These are phyloP conservation scores for Buphagus erythrorhynchus DNA, from an alignment of 2,797 vertebrate genomes.

Conservation along the genomic window DNA sequence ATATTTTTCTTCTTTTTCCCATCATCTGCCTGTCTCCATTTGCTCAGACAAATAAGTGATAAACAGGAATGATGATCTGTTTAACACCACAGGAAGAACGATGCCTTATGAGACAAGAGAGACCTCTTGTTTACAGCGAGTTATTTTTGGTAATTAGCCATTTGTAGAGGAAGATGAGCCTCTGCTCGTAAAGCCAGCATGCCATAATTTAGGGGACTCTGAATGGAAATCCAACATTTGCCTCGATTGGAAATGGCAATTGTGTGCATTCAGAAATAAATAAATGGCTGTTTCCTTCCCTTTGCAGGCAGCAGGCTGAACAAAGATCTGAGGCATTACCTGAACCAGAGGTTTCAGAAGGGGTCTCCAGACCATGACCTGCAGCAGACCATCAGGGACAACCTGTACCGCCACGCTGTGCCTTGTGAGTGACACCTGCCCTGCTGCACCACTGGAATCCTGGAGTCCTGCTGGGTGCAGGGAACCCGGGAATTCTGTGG, in stretches of 20 bases:
- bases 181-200: conserved; percentile 39
- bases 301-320: conserved; percentile 91
- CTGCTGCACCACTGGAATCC: not conserved
- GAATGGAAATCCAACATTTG: conserved; percentile 44
- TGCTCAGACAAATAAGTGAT: conserved; percentile 52
- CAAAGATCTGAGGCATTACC: conserved; percentile 95
- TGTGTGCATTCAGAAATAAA: conserved; percentile 11
- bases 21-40: conserved; percentile 37
- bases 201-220: conserved; percentile 49
- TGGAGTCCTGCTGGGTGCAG: no score
- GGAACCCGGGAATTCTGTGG: no score
- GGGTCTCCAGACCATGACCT: conserved; percentile 94
- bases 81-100: conserved; percentile 52
- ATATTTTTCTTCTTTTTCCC: not conserved
- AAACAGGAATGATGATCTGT: conserved; percentile 42
- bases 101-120: conserved; percentile 53
- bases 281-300: conserved; percentile 3
- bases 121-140: conserved; percentile 54
- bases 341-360: conserved; percentile 97
- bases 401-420: conserved; percentile 98
- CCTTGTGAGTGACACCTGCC: conserved; percentile 89
- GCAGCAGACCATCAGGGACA: conserved; percentile 96
- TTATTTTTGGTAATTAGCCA: conserved; percentile 71
- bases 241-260: conserved; percentile 19
- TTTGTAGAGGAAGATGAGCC: conserved; percentile 58